A percentile compares a stretch with the other conserved stretches of the same genome.
Evolutionary conservation across 2,888 invertebrate species (phyloP).

Genomic region (Coleophora flavipennella): DNA sequence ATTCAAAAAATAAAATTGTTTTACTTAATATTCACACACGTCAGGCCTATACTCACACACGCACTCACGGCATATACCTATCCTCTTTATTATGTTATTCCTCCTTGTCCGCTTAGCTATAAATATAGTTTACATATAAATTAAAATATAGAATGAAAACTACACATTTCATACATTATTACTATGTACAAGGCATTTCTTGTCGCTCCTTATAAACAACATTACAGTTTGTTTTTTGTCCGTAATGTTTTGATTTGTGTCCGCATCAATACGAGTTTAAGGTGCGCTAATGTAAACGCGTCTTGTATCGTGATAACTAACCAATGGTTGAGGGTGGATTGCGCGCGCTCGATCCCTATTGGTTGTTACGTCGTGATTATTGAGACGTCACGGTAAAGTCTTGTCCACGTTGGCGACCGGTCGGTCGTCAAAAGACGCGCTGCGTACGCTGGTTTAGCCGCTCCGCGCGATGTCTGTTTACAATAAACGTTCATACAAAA

Average conservation of each 20-base stretch:
- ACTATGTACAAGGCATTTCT: slow-evolving; percentile 67
- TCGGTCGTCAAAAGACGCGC: slow-evolving; percentile 1
- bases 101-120: slow-evolving; percentile 55
- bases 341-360: neutral
- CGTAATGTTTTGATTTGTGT: slow-evolving; percentile 14
- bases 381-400: slow-evolving; percentile 5
- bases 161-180: slow-evolving; percentile 59
- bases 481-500: slow-evolving; percentile 65
- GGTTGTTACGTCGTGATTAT: slow-evolving; percentile 3
- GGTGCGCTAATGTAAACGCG: neutral
- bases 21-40: slow-evolving; percentile 28
- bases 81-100: slow-evolving; percentile 45
- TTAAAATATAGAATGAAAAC: slow-evolving; percentile 68
- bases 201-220: slow-evolving; percentile 37
- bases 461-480: slow-evolving; percentile 18
- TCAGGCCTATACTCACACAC: slow-evolving; percentile 29
- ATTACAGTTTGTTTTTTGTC: slow-evolving; percentile 29
- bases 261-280: slow-evolving; percentile 2
- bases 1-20: slow-evolving; percentile 22
- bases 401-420: neutral
- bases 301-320: neutral
- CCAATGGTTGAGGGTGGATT: neutral
- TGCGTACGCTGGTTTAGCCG: slow-evolving; percentile 2
- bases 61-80: neutral
- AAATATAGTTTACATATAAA: slow-evolving; percentile 68